A percentile compares a stretch with the other conserved stretches of the same genome.
phyloP scores from a whole-genome alignment of 1,140 invertebrate genomes.

The Melanaphis sacchari region DNA sequence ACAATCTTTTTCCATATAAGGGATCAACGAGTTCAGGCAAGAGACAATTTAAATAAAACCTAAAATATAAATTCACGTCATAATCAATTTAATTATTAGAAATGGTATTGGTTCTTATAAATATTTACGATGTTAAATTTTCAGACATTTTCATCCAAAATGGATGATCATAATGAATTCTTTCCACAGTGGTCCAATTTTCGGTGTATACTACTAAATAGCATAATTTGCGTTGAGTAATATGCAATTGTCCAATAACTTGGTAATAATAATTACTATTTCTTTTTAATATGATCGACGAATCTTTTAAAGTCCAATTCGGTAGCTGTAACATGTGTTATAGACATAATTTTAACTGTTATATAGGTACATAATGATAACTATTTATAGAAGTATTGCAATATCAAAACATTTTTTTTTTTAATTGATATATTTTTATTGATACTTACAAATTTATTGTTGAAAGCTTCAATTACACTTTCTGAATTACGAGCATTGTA shows the following conservation, averaged over 20 bases:
- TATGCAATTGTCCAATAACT: not conserved
- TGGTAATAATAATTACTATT: conserved; percentile 22
- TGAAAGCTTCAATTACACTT: not conserved
- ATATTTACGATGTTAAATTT: not conserved
- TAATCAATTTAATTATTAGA: not conserved
- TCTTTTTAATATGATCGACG: not conserved
- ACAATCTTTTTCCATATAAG: not conserved
- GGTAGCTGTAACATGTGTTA: not conserved
- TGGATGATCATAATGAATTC: no score
- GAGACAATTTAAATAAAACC: not conserved
- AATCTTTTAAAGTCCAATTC: not conserved
- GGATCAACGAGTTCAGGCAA: not conserved
- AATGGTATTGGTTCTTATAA: no score
- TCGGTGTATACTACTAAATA: not conserved
- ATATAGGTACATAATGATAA: no score
- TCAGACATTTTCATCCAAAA: not conserved
- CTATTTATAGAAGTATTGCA: no score
- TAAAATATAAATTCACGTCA: not conserved
- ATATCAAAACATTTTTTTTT: no score
- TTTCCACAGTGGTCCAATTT: no score
- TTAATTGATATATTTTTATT: no score
- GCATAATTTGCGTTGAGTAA: not conserved
- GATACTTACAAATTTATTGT: not conserved
- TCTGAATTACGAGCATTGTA: not conserved
- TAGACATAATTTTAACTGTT: no score